Conservation (phyloP, 2,888 invertebrate species). For the Balanococcus diminutus region DNA sequence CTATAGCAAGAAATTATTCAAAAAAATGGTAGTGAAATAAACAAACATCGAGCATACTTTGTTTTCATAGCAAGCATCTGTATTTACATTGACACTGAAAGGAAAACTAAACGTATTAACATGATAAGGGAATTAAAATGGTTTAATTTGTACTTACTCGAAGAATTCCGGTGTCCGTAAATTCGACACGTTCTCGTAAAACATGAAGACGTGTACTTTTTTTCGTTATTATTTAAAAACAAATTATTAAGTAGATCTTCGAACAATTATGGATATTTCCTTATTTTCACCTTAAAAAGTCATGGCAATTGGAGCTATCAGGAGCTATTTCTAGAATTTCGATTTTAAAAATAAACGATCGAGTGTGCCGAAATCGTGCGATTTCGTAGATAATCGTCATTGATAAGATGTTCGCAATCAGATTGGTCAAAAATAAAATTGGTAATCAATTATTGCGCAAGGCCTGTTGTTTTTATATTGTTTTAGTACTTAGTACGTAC, state of each 20-base stretch:
- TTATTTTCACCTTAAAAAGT: conserved; percentile 39
- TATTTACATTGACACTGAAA: background rate
- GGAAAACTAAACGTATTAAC: background rate
- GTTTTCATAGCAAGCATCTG: conserved; percentile 9
- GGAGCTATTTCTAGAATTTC: conserved; percentile 46
- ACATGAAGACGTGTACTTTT: conserved; percentile 14
- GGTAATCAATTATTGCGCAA: background rate
- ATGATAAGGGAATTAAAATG: background rate
- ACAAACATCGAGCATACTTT: background rate
- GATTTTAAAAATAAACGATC: conserved; percentile 49
- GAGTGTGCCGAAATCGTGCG: conserved; percentile 30
- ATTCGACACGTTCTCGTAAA: conserved; percentile 1
- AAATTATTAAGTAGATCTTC: background rate
- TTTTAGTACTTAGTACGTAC: no score
- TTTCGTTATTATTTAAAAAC: background rate
- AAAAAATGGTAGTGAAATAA: background rate
- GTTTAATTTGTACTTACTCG: background rate
- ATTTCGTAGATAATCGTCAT: conserved; percentile 44
- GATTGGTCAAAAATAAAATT: conserved; percentile 14
- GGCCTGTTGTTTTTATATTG: background rate
- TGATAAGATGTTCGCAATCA: conserved; percentile 26
- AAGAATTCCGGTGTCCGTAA: background rate
- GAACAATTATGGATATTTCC: background rate
- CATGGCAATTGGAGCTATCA: conserved; percentile 12
- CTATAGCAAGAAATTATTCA: background rate